Conservation (phyloP, 2,888 invertebrate species). For the Pollenia griseotomentosa region DNA sequence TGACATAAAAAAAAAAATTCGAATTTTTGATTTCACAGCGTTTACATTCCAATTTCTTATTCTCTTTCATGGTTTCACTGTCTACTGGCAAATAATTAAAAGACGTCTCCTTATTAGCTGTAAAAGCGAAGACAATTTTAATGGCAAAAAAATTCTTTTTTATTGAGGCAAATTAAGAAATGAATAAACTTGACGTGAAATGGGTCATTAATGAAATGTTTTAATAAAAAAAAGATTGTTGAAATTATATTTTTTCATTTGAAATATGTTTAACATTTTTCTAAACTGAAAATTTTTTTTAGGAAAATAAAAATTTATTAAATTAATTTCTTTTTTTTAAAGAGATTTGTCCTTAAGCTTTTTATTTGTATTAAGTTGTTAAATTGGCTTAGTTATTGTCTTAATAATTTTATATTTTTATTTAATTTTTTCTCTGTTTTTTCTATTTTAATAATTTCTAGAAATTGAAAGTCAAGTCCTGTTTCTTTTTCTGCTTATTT, state of each 20-base stretch:
- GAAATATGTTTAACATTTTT: no score
- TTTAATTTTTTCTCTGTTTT: not conserved
- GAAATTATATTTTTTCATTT: no score
- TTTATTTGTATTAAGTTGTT: no score
- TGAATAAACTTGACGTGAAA: not conserved
- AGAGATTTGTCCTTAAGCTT: no score
- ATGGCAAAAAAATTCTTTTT: not conserved
- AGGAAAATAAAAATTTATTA: no score
- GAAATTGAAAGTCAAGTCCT: not conserved
- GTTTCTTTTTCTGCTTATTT: not conserved
- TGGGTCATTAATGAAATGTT: not conserved
- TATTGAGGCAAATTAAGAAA: conserved; percentile 28
- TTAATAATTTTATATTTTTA: not conserved
- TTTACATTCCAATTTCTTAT: not conserved
- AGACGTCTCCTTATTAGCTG: conserved; percentile 31
- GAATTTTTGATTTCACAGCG: conserved; percentile 11
- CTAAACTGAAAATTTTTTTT: no score
- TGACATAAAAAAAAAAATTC: conserved; percentile 59
- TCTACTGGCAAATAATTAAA: conserved; percentile 66
- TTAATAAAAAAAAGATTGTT: no score
- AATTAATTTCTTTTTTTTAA: no score
- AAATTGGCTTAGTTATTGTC: no score
- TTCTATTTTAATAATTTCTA: not conserved
- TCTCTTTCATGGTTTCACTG: conserved; percentile 34
- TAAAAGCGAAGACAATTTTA: not conserved